These are phyloP conservation scores for Spinus olivaceus DNA, from an alignment of 2,797 vertebrate species.

Conservation along the genomic window DNA sequence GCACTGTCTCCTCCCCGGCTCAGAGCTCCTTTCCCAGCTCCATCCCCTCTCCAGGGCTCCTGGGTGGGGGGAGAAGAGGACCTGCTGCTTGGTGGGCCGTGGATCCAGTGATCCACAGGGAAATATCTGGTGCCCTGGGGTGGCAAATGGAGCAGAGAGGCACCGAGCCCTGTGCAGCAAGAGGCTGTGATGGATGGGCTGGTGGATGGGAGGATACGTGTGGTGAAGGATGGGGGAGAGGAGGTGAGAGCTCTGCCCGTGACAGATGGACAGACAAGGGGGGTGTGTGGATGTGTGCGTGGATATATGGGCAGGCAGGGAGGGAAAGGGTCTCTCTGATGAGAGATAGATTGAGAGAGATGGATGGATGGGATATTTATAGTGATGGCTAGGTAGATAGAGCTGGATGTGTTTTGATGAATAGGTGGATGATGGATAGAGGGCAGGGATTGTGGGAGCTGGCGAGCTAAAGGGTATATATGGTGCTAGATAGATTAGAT, in stretches of 20 bases:
- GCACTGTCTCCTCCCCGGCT: rapidly evolving
- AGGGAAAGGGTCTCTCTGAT: constrained; percentile 33
- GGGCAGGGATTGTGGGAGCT: constrained; percentile 49
- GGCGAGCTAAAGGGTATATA: constrained; percentile 53
- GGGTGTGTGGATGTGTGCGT: background rate
- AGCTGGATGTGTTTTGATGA: constrained; percentile 59
- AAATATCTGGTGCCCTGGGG: background rate
- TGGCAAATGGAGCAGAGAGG: background rate
- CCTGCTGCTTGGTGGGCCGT: rapidly evolving
- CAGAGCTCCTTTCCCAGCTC: background rate
- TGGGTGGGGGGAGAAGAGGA: rapidly evolving
- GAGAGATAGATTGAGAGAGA: constrained; percentile 47
- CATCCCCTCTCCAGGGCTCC: rapidly evolving
- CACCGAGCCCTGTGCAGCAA: background rate
- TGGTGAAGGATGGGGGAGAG: background rate
- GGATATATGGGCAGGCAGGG: background rate
- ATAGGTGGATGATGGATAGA: constrained; percentile 67
- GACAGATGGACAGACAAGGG: constrained; percentile 4
- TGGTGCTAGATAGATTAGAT: constrained; percentile 52
- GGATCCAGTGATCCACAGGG: background rate
- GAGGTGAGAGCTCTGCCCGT: background rate
- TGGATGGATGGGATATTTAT: constrained; percentile 69
- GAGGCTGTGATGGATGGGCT: background rate
- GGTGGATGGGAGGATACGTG: background rate
- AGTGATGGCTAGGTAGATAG: constrained; percentile 60